Percentiles rank a stretch among this genome's conserved stretches.
Conservation (phyloP, 2,797 vertebrate genomes). For the Masticophis lateralis region DNA sequence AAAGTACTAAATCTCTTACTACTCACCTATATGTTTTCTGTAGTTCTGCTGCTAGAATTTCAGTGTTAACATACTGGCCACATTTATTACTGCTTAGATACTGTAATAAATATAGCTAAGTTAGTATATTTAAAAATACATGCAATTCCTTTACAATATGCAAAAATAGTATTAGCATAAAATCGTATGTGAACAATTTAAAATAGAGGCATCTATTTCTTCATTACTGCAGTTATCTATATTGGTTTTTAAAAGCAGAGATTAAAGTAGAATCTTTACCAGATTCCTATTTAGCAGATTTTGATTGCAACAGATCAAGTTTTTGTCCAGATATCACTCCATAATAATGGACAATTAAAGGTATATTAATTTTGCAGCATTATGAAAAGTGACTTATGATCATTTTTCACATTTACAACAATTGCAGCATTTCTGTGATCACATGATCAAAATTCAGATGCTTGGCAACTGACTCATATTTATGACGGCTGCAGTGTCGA, state of each 20-base stretch:
- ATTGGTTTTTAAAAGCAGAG: background rate
- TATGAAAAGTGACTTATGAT: background rate
- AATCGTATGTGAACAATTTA: background rate
- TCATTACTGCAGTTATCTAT: background rate
- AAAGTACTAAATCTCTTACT: background rate
- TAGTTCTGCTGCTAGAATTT: conserved; percentile 80
- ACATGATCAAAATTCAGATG: too few relatives aligned
- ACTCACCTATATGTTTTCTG: conserved; percentile 86
- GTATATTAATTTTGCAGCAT: background rate
- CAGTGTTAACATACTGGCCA: conserved; percentile 83
- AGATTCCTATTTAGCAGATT: background rate
- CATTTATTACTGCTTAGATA: conserved; percentile 79
- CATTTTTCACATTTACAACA: too few relatives aligned
- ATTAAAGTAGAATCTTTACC: background rate
- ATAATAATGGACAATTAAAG: background rate
- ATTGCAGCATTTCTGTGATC: too few relatives aligned
- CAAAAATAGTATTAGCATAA: background rate
- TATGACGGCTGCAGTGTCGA: too few relatives aligned
- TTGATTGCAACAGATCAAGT: background rate
- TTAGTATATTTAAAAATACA: background rate
- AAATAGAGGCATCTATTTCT: background rate
- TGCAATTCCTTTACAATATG: background rate
- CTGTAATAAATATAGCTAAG: conserved; percentile 69
- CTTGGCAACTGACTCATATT: too few relatives aligned
- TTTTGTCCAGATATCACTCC: background rate